phyloP scores from a whole-genome alignment of 2,888 invertebrate species.

The Polymixis lichenea region DNA sequence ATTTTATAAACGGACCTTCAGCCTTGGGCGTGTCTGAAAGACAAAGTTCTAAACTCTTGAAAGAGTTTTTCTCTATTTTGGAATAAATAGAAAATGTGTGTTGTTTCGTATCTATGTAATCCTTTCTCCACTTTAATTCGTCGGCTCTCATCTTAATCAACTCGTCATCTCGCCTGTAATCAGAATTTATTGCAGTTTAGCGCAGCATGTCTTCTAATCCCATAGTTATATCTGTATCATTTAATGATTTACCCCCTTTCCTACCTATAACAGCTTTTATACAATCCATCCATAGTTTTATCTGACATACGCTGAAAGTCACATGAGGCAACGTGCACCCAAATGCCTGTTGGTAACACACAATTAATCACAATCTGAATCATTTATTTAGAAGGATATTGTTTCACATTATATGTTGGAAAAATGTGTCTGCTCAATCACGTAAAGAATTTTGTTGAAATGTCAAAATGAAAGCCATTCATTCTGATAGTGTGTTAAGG shows the following conservation, averaged over 20 bases:
- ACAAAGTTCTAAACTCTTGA: slow-evolving; percentile 23
- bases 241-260: neutral
- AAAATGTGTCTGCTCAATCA: no score
- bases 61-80: neutral
- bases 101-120: neutral
- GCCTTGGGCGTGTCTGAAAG: slow-evolving; percentile 37
- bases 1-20: slow-evolving; percentile 38
- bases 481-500: no score
- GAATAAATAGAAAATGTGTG: neutral
- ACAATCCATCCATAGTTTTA: neutral
- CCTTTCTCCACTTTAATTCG: neutral
- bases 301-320: neutral
- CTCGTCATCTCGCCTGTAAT: neutral
- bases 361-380: no score
- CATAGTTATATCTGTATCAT: neutral
- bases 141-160: neutral
- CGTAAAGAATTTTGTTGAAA: no score
- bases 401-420: no score
- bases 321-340: no score
- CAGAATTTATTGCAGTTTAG: neutral
- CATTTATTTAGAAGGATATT: no score
- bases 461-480: no score
- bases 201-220: neutral
- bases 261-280: neutral
- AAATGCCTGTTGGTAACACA: no score